Evolutionary conservation across 2,113 vertebrate genomes (phyloP), one percentile per base, ranked within the genome.

Genomic region (Maccullochella peelii): DNA sequence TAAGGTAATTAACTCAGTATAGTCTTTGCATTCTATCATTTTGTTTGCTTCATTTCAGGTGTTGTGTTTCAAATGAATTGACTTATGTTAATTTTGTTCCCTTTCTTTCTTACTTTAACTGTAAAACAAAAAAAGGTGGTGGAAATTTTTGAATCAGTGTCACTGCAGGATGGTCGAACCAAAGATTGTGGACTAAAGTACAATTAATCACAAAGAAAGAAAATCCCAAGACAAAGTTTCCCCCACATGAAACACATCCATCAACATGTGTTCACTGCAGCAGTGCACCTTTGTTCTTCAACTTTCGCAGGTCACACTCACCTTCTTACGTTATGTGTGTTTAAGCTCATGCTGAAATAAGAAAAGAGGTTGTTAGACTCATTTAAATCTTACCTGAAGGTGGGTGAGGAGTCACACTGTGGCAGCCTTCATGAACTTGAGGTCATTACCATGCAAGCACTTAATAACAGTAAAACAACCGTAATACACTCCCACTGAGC

Each of bases 341-440:
- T 67, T 61, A 54, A 78, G 36, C 76, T 78, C 20, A 5, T 81
- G 42, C 61, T 59, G 73, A 59, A 83, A 66, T 67, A 69, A 86
- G 12, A 82, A 83, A 72, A 63, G 25, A 30, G 30, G 21, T 25
- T 63, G 79, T 79, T 62, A 2, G 72, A 47, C 78, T 91, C 87
- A 86, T 93, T 94, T 90, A 91, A 93, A 88, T 30, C 77, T 76
- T 47, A 73, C 86, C 85, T 82, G 52, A 16, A 88, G 87, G 84
- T 65, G 83, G 72, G 77, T 78, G 82, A 92, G 47, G 40, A 79
- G 83, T 90, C 87, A 79, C 44, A 21, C 44, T 18, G 73, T 47
- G 23, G 62, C 83, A 83, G 85, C 73, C 71, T 82, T 54, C 30
- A 38, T 67, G 49, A 70, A 63, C 80, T 67, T 2, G 30, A 77